Base-by-base conservation (phyloP, 2,113 vertebrate genomes). In the Apodemus sylvaticus region DNA sequence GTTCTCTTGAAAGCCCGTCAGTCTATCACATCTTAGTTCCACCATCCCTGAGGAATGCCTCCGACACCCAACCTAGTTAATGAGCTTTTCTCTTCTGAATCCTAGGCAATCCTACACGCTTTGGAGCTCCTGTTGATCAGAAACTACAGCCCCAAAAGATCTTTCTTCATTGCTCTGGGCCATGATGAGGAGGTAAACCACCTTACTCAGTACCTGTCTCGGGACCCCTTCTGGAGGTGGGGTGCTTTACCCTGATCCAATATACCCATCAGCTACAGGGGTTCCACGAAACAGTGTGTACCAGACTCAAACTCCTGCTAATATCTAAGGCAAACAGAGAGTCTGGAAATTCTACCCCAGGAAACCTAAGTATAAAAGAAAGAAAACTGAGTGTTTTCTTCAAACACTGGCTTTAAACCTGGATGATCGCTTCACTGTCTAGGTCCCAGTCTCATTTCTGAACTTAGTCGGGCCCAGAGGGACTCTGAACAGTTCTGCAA, bases 161-260 rank as follows among this genome's bases (percentile, higher is more conserved):
- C 99, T 31, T 99, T 99, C 98, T 99, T 99, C 87, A 97, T 99
- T 0, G 99, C 99, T 39, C 97, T 99, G 83, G 99, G 99, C 93
- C 99, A 99, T 5, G 99, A 99, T 96, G 99, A 99, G 97, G 99
- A 99, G 99, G 99, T 99, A 98, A 55, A 86, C 95, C 96, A 58
- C 16, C 70, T 97, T 42, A 12, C 51, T 22, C 22, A 74, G 10
- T 16, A 11, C 36, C 83, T 66, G 20, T 60, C 64, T 79, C 53
- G 45, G 78, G 64, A 13, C 24, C 78, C 45, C 83, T 58, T 3
- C 3, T 74, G 5, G 13, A 20, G 13, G 7, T 29, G 2, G 9
- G 3, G 29, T 4, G 7, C 70, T 89, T 95, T 85, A 66, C 7
- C 53, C 14, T 36, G 31, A n/a, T 45, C 36, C 26, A 39, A 14